phyloP scores from a whole-genome alignment of 2,797 vertebrate genomes.

The Parauchenoglanis ngamensis region DNA sequence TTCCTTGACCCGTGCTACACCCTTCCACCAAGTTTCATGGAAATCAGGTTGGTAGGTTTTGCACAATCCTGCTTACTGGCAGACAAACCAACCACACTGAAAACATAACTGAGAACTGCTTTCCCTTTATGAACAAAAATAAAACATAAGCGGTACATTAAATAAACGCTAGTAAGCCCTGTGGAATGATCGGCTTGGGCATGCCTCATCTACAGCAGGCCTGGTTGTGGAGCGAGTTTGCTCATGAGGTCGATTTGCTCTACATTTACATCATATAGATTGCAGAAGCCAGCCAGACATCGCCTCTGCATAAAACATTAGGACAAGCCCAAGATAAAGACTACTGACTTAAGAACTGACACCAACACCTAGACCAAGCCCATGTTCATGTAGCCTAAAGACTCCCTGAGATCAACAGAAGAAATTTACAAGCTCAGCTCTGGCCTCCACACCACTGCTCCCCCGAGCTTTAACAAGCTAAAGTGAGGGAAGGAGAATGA shows the following conservation, averaged over 20 bases:
- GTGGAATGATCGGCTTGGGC: background rate
- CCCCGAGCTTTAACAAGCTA: background rate
- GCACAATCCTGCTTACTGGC: no score
- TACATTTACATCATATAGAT: background rate
- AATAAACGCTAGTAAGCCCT: background rate
- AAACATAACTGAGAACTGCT: background rate
- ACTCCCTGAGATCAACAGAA: background rate
- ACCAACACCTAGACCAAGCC: background rate
- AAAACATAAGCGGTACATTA: background rate
- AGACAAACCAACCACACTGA: no score
- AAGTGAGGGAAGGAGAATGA: slow-evolving; percentile 14
- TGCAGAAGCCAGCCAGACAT: background rate
- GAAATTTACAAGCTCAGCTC: background rate
- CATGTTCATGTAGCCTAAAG: background rate
- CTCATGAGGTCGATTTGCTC: background rate
- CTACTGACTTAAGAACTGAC: background rate
- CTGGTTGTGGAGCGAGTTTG: background rate
- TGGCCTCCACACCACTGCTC: background rate
- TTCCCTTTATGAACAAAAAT: no score
- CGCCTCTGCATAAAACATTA: background rate
- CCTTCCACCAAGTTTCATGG: no score
- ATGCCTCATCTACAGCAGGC: background rate
- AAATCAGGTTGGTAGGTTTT: no score
- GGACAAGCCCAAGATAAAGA: background rate
- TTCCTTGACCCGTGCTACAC: no score